Percentiles rank a stretch among this genome's conserved stretches.
Evolutionary conservation across 2,113 vertebrate genomes (phyloP).

Genomic region (Tetrao urogallus): DNA sequence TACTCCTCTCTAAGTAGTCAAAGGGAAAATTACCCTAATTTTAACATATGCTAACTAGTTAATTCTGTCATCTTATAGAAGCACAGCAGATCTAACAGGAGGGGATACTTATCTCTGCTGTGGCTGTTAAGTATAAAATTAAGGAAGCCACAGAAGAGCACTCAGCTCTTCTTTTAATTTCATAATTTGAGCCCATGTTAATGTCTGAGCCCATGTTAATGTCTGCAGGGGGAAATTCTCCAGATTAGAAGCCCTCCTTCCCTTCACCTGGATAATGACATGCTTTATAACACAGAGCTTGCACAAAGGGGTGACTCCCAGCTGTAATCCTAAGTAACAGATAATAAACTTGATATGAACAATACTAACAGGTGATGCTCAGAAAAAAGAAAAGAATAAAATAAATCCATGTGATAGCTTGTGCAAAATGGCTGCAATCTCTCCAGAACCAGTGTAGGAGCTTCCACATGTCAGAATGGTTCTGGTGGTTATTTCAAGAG

Average conservation of each 20-base stretch:
- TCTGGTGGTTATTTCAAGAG: neutral
- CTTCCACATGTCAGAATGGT: neutral
- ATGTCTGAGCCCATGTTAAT: neutral
- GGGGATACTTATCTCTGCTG: no score
- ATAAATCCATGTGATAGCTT: neutral
- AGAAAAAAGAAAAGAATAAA: neutral
- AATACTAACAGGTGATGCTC: neutral
- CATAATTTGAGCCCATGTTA: no score
- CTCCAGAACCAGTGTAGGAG: rapidly evolving
- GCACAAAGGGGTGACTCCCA: neutral
- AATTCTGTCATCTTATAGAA: neutral
- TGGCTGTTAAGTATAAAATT: neutral
- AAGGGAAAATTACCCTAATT: neutral
- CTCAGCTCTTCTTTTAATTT: no score
- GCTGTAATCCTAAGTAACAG: neutral
- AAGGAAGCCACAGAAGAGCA: neutral
- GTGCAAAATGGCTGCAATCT: neutral
- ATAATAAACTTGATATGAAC: rapidly evolving
- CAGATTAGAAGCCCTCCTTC: rapidly evolving
- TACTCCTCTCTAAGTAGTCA: neutral
- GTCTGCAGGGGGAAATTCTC: neutral
- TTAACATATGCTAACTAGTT: neutral
- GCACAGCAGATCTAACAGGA: neutral
- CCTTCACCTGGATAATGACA: neutral
- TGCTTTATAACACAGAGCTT: no score